Percentiles rank a stretch among this genome's conserved stretches.
Conservation (phyloP, 1,140 invertebrate species). For the Diprion similis region DNA sequence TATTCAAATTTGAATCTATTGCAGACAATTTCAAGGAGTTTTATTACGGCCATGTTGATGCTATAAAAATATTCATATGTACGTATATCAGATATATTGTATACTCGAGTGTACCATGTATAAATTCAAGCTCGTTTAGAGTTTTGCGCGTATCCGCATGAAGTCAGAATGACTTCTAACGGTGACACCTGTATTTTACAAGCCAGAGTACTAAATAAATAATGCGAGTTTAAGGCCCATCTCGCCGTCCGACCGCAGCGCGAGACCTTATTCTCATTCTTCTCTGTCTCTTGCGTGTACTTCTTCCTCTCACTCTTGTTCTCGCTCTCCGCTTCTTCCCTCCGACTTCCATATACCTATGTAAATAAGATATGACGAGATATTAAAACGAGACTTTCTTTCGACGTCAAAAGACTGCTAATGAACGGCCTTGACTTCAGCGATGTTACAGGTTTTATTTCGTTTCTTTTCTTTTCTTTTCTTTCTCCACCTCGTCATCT, state of each 20-base stretch:
- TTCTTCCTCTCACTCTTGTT: background rate
- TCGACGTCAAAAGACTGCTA: background rate
- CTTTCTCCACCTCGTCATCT: no score
- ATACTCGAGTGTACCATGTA: background rate
- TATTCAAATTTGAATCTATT: no score
- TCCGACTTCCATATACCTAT: background rate
- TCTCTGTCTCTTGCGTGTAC: background rate
- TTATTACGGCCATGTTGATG: no score
- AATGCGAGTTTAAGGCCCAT: background rate
- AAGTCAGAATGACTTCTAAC: no score
- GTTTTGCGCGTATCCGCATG: no score
- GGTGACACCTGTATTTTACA: no score
- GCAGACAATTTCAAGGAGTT: no score
- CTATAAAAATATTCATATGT: background rate
- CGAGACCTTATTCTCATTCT: background rate
- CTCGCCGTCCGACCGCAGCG: background rate
- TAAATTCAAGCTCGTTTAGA: no score
- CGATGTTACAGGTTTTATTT: background rate
- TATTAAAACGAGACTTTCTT: conserved; percentile 8
- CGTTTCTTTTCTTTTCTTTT: background rate
- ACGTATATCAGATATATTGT: background rate
- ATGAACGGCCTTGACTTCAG: conserved; percentile 1
- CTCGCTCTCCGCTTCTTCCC: background rate
- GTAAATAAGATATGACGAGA: background rate
- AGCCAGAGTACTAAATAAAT: background rate